phyloP scores from a whole-genome alignment of 2,888 invertebrate species.

The Megamerina dolium region DNA sequence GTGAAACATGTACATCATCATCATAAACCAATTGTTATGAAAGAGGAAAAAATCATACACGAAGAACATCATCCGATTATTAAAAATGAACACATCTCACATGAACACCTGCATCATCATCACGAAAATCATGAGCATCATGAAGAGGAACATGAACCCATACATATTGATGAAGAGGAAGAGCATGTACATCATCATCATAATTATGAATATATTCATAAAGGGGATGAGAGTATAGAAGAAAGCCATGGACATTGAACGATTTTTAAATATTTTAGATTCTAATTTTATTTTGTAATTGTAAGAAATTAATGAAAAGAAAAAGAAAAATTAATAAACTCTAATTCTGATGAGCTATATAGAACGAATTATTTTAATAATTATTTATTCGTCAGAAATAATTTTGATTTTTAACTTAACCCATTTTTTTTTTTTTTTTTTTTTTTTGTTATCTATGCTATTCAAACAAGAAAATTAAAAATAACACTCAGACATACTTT shows the following conservation, averaged over 20 bases:
- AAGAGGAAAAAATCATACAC: constrained; percentile 48
- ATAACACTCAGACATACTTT: too few species aligned
- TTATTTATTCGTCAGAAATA: too few species aligned
- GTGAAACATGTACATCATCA: constrained; percentile 49
- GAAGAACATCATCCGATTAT: constrained; percentile 45
- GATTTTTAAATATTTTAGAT: too few species aligned
- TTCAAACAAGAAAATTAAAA: too few species aligned
- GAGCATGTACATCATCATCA: constrained; percentile 26
- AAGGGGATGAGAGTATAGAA: constrained; percentile 21
- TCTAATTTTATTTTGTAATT: too few species aligned
- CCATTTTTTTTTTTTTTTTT: too few species aligned
- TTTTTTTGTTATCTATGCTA: too few species aligned
- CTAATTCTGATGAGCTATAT: too few species aligned
- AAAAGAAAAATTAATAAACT: too few species aligned
- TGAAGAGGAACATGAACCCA: constrained; percentile 19
- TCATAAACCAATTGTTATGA: constrained; percentile 48
- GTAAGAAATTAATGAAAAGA: too few species aligned
- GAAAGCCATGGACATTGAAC: constrained; percentile 3
- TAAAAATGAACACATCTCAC: constrained; percentile 35
- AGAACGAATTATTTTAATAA: too few species aligned
- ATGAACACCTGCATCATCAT: constrained; percentile 28
- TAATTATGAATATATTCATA: constrained; percentile 22
- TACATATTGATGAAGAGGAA: constrained; percentile 21
- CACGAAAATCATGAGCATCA: constrained; percentile 27
- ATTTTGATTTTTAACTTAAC: too few species aligned